Evolutionary conservation across 2,888 invertebrate species (phyloP), one percentile per base, ranked within the genome.

Genomic region (Mechanitis messenoides): DNA sequence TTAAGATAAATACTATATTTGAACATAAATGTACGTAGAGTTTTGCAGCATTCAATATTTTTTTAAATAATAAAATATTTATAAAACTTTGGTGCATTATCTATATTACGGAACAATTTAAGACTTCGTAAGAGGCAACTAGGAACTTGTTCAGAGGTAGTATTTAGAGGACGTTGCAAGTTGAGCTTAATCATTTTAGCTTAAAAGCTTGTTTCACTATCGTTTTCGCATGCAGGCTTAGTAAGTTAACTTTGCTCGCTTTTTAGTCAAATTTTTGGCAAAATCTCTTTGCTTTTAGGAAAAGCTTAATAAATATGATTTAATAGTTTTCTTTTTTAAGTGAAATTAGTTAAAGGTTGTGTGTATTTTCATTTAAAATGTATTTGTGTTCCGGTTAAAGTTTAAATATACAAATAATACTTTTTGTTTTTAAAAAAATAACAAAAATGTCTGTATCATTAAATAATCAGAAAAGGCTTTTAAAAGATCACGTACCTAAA

Each of bases 151-250:
- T 74, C 75, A 77, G 80, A 83, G 80, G 79, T 73, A 66, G 72
- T 73, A 77, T 69, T 75, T 75, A 79, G 78, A 74, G 72, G 74
- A 69, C 70, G 71, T 77, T 74, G 78, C 79, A 83, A 86, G 81
- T 84, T 79, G 76, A 79, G 83, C 83, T 84, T 84, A 83, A 87
- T 85, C 86, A 88, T 84, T 88, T 88, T 83, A 88, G 84, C 86
- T 84, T 85, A 84, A 88, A 88, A 89, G 86, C 88, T 82, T 79
- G 75, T 75, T 76, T 75, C 79, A 75, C 81, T 85, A 83, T 81
- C 85, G 80, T 78, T 82, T 77, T 81, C 82, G 75, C 74, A 80
- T 79, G 78, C 81, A 84, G 78, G 84, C 82, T 84, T 78, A 78
- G 74, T 70, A 76, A 85, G 76, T 84, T 81, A 70, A 69, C 77